Base-by-base conservation (phyloP, 2,888 invertebrate species). In the Volucella inflata region DNA sequence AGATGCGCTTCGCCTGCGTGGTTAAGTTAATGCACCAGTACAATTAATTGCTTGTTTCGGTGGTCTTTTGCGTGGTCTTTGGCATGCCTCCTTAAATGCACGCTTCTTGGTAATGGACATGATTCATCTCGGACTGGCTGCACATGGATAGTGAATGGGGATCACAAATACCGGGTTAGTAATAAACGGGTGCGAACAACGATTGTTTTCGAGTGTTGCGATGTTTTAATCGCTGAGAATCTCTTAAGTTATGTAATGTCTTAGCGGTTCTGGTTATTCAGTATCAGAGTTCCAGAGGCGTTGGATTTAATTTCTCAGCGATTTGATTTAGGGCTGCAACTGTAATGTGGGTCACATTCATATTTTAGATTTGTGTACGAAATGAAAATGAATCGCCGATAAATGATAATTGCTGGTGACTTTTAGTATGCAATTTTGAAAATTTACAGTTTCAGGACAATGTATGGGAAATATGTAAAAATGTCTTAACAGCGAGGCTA, bases 31-130 rank as follows among this genome's bases (percentile, higher is more conserved):
- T 80, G 84, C 76, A 67, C 60, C 51, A 65, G 44, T 6, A 6
- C 76, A 81, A 71, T 81, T 85, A 81, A 81, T 85, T 77, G 85
- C 55, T 85, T 81, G 85, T 81, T 77, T 81, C 76, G 81, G 76
- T 81, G 64, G 76, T 62, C 81, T 68, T 77, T 72, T 65, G 81
- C 55, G 76, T 38, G 30, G 60, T 65, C 71, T 55, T 64, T 71
- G 60, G 53, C 70, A 38, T 70, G 70, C 36, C 62, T 75, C 65
- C 60, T n/a, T 30, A 53, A 14, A 64, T 65, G 70, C 84, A 75
- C 70, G 65, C 84, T 84, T 84, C 75, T 59, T 59, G 30, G 59
- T 57, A 70, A n/a, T 30, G 30, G 40, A 44, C 62, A 59, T 84
- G 84, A 84, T 71, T 84, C 84, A 84, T 50, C 42, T 48, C n/a